A percentile compares a stretch with the other conserved stretches of the same genome.
These are phyloP conservation scores for Reticulitermes speratus DNA, from an alignment of 1,140 invertebrate genomes.

Conservation along the genomic window DNA sequence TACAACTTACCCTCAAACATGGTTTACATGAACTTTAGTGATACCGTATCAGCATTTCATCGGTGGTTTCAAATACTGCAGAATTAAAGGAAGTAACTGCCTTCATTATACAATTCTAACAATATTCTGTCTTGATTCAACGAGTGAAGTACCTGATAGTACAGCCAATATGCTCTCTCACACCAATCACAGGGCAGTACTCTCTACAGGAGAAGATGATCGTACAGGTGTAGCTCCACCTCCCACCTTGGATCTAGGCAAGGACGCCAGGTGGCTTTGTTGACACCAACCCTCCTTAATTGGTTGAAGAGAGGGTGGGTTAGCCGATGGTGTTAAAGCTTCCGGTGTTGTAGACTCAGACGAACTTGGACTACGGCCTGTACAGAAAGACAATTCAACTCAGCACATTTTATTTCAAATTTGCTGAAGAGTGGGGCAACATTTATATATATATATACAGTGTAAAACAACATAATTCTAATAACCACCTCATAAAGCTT, in stretches of 20 bases:
- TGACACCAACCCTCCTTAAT: conserved; percentile 30
- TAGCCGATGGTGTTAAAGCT: conserved; percentile 44
- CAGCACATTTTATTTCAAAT: no score
- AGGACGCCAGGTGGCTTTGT: neutral
- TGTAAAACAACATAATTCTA: no score
- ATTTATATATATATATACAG: no score
- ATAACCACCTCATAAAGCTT: no score
- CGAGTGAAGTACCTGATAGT: neutral
- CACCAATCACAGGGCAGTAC: conserved; percentile 25
- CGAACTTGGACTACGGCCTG: conserved; percentile 57
- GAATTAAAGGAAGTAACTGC: neutral
- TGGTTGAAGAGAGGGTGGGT: conserved; percentile 30
- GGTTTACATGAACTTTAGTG: no score
- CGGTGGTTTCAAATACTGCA: neutral
- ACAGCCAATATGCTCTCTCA: neutral
- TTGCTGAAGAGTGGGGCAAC: no score
- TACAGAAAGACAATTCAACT: conserved; percentile 30
- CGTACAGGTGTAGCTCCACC: conserved; percentile 25
- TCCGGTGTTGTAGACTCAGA: conserved; percentile 62
- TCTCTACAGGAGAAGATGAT: conserved; percentile 26
- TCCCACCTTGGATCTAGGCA: neutral
- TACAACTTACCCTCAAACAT: no score
- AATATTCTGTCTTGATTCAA: neutral
- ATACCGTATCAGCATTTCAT: neutral
- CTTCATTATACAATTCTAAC: neutral